A percentile compares a stretch with the other conserved stretches of the same genome.
Conservation (phyloP, 2,797 vertebrate genomes). For the Anomalospiza imberbis region DNA sequence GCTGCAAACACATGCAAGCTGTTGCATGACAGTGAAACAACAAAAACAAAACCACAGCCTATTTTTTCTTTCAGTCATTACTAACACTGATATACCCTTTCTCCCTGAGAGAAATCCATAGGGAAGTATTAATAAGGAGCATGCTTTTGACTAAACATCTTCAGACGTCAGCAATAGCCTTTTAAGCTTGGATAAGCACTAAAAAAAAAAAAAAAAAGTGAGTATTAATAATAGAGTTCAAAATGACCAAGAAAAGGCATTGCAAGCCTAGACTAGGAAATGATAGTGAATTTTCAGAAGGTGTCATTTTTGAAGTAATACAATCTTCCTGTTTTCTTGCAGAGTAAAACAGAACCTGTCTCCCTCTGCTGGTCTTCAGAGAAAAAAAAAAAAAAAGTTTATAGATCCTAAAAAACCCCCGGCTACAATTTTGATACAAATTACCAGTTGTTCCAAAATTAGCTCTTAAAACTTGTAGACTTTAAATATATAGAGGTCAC, state of each 20-base stretch:
- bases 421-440: neutral
- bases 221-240: neutral
- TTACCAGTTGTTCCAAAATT: neutral
- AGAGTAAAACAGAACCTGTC: conserved; percentile 27
- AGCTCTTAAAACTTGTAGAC: neutral
- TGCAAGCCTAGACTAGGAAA: neutral
- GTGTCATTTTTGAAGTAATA: neutral
- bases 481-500: neutral
- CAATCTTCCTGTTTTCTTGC: neutral
- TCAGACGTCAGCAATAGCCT: neutral
- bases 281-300: neutral
- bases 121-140: neutral
- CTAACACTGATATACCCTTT: neutral
- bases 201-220: neutral
- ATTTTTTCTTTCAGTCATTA: neutral
- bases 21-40: neutral
- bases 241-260: neutral
- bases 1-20: neutral
- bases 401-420: neutral
- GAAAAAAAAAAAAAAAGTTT: neutral
- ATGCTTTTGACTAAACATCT: neutral
- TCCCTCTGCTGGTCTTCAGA: conserved; percentile 66
- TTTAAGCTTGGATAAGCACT: neutral
- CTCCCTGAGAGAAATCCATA: neutral
- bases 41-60: neutral